Percentiles rank a stretch among this genome's conserved stretches.
Evolutionary conservation across 2,888 invertebrate genomes (phyloP).

Genomic region (Rotaria magnacalcarata): DNA sequence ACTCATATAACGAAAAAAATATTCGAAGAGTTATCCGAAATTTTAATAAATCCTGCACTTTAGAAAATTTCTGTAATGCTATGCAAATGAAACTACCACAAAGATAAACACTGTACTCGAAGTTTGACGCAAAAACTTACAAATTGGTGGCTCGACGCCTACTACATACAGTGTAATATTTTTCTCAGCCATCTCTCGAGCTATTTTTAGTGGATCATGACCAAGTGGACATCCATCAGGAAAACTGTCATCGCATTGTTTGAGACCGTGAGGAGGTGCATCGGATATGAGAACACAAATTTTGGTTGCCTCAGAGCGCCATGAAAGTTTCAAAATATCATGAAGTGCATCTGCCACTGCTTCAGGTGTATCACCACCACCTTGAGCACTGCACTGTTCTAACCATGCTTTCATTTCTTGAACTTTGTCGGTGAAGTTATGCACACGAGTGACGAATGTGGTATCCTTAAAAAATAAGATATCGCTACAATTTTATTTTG

Average conservation of each 20-base stretch:
- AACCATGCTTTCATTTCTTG: conserved; percentile 52
- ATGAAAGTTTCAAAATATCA: conserved; percentile 52
- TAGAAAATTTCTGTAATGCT: too few relatives aligned
- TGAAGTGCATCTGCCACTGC: conserved; percentile 55
- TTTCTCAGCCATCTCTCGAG: neutral
- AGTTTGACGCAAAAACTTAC: neutral
- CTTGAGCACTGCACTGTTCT: conserved; percentile 50
- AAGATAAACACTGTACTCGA: too few relatives aligned
- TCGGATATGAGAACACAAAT: neutral
- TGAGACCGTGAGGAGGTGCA: neutral
- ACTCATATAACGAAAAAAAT: too few relatives aligned
- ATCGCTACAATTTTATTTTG: too few relatives aligned
- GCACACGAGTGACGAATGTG: conserved; percentile 51
- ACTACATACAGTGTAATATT: neutral
- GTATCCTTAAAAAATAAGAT: conserved; percentile 47
- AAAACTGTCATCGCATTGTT: conserved; percentile 52
- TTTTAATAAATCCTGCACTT: too few relatives aligned
- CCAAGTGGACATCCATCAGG: neutral
- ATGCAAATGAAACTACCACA: too few relatives aligned
- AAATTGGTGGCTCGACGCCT: conserved; percentile 47
- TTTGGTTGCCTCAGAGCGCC: conserved; percentile 52
- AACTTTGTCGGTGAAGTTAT: conserved; percentile 53
- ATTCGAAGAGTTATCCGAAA: too few relatives aligned
- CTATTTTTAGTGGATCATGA: neutral
- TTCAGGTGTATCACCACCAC: conserved; percentile 55